phyloP scores from a whole-genome alignment of 2,888 invertebrate species.

The Cephus nigrinus region DNA sequence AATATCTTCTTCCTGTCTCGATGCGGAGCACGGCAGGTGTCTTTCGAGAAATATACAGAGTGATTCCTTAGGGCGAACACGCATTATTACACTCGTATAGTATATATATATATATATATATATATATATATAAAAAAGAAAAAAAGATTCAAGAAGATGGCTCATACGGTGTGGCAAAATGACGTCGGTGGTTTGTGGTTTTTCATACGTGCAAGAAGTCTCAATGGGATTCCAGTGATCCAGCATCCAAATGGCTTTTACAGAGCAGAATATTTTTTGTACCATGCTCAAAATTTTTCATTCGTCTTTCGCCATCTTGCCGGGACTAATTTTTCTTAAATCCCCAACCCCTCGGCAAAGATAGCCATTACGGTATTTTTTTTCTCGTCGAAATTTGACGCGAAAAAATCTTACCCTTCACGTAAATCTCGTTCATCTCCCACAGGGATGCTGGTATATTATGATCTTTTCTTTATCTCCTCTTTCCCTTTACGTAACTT shows the following conservation, averaged over 20 bases:
- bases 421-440: background rate
- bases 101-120: no score
- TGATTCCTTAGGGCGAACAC: background rate
- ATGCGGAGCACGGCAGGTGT: background rate
- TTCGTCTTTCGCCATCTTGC: background rate
- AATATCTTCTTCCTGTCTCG: background rate
- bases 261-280: slow-evolving; percentile 14
- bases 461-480: background rate
- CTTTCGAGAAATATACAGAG: background rate
- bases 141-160: background rate
- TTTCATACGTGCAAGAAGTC: slow-evolving; percentile 52
- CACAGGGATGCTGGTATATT: background rate
- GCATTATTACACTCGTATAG: background rate
- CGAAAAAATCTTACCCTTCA: background rate
- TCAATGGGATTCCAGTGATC: slow-evolving; percentile 30
- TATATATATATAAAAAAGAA: background rate
- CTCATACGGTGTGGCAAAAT: slow-evolving; percentile 33
- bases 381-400: background rate
- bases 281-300: background rate
- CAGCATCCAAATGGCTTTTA: slow-evolving; percentile 7
- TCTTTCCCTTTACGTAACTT: slow-evolving; percentile 29
- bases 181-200: slow-evolving; percentile 50
- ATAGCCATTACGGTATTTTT: slow-evolving; percentile 16
- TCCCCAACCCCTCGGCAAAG: slow-evolving; percentile 3
- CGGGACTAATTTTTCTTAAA: slow-evolving; percentile 12